phyloP scores from a whole-genome alignment of 2,888 invertebrate species.

The Tiliacea citrago region DNA sequence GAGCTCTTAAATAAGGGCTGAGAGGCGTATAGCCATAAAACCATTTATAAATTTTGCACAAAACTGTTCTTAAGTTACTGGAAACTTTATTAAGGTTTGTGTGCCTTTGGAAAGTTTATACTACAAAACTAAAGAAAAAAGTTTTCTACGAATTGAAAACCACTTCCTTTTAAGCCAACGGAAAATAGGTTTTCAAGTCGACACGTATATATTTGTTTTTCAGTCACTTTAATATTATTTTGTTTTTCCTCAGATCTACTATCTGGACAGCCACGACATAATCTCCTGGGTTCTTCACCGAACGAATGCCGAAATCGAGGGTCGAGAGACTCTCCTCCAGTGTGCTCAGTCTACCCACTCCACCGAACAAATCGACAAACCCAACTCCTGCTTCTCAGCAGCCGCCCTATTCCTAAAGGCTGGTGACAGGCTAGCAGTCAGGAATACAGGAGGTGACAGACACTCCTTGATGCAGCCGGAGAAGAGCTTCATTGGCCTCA shows the following conservation, averaged over 20 bases:
- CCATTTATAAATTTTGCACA: neutral
- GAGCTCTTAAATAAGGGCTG: neutral
- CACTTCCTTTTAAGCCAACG: too few relatives aligned
- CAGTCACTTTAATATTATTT: neutral
- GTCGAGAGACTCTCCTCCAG: constrained; percentile 92
- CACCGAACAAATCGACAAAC: constrained; percentile 88
- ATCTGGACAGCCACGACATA: constrained; percentile 94
- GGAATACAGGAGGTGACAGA: constrained; percentile 93
- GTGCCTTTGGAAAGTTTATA: neutral
- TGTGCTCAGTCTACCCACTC: constrained; percentile 93
- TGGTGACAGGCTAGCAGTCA: constrained; percentile 92
- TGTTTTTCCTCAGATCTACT: constrained; percentile 92
- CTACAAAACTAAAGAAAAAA: neutral
- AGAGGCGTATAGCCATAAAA: neutral
- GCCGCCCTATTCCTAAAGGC: constrained; percentile 91
- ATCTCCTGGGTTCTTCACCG: constrained; percentile 94
- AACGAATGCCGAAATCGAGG: constrained; percentile 88
- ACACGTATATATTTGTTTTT: neutral
- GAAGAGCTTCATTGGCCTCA: constrained; percentile 96
- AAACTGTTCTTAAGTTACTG: neutral
- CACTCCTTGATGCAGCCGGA: constrained; percentile 93
- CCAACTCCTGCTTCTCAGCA: constrained; percentile 94
- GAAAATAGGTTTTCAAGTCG: neutral
- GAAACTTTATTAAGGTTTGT: neutral
- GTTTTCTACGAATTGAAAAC: neutral